Percentiles rank a stretch among this genome's conserved stretches.
Conservation (phyloP, 1,140 invertebrate species). For the Zaprionus lachaisei region DNA sequence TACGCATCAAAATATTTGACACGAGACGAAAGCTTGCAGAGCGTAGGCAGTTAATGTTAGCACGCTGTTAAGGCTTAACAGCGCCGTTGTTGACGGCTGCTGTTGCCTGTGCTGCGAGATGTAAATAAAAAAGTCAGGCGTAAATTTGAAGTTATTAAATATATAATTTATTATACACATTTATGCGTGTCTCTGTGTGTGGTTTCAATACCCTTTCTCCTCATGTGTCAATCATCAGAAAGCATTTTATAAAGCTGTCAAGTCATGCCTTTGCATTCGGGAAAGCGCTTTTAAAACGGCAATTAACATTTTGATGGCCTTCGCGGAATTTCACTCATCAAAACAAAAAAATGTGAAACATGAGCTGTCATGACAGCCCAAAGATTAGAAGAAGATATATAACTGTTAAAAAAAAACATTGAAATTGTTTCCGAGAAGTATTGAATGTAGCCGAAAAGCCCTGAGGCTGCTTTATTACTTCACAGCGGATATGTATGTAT, state of each 20-base stretch:
- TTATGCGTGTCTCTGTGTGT: neutral
- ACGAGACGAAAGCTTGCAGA: neutral
- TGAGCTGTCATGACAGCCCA: slow-evolving; percentile 1
- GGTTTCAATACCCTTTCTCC: neutral
- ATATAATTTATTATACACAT: neutral
- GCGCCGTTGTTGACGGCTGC: neutral
- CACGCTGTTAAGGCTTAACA: neutral
- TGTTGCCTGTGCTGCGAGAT: neutral
- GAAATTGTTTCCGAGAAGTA: slow-evolving; percentile 25
- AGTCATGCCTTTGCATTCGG: slow-evolving; percentile 3
- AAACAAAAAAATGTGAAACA: slow-evolving; percentile 16
- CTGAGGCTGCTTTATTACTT: slow-evolving; percentile 1
- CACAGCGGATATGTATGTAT: neutral
- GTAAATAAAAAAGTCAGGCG: neutral
- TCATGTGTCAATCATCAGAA: neutral
- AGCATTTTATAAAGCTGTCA: slow-evolving; percentile 14
- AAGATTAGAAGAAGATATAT: neutral
- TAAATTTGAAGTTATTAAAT: neutral
- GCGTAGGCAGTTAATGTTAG: neutral
- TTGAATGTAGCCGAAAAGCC: neutral
- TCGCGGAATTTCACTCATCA: slow-evolving; percentile 7
- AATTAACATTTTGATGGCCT: slow-evolving; percentile 28
- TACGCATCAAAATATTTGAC: neutral
- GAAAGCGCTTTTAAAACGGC: slow-evolving; percentile 8
- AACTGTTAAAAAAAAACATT: slow-evolving; percentile 6